These are phyloP conservation scores for Anguilla megastoma DNA, from an alignment of 2,797 vertebrate genomes.

Conservation along the genomic window DNA sequence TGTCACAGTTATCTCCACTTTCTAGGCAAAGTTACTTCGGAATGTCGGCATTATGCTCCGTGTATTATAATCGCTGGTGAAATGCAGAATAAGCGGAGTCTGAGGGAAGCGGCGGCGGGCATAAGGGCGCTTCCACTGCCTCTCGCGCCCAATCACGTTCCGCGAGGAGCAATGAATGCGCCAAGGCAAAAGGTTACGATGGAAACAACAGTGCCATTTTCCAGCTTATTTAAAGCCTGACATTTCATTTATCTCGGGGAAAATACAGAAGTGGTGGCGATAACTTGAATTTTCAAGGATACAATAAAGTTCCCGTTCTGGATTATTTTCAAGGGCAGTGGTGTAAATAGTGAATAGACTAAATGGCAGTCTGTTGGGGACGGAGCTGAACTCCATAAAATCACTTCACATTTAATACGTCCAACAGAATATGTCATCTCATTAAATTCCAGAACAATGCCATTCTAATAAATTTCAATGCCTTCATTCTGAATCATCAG, in stretches of 20 bases:
- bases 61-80: conserved; percentile 34
- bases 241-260: conserved; percentile 22
- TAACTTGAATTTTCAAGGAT: conserved; percentile 25
- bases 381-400: background rate
- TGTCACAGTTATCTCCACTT: conserved; percentile 39
- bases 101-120: background rate
- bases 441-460: conserved; percentile 5
- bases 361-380: background rate
- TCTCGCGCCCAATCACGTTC: background rate
- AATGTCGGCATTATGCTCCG: conserved; percentile 30
- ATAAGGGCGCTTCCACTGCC: background rate
- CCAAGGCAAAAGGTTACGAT: conserved; percentile 16
- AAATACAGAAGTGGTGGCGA: conserved; percentile 23
- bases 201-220: background rate
- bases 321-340: conserved; percentile 27
- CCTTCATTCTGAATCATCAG: background rate
- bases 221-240: background rate
- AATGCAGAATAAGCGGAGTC: conserved; percentile 28
- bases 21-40: conserved; percentile 38
- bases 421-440: background rate
- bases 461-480: background rate
- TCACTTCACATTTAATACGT: background rate
- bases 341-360: background rate
- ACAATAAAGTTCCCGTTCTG: conserved; percentile 30
- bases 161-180: background rate